Percentiles rank a stretch among this genome's conserved stretches.
Evolutionary conservation across 2,888 invertebrate species (phyloP).

Genomic region (Digitonthophagus gazella): DNA sequence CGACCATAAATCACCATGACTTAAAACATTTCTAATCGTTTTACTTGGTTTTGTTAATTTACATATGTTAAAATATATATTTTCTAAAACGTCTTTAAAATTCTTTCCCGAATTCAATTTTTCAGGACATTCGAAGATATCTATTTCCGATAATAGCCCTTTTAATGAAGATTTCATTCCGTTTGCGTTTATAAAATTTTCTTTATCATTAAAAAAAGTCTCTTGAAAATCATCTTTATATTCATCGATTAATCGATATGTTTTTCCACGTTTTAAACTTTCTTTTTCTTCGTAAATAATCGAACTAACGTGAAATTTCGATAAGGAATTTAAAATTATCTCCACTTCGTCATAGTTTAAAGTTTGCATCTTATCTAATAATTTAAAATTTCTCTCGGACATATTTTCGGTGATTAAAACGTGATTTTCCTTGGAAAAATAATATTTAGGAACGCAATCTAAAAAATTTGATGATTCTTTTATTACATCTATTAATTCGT

Average conservation of each 20-base stretch:
- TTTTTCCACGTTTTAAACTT: slow-evolving; percentile 29
- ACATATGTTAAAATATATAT: slow-evolving; percentile 34
- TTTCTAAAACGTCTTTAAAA: slow-evolving; percentile 31
- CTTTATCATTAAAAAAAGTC: slow-evolving; percentile 38
- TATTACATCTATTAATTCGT: slow-evolving; percentile 21
- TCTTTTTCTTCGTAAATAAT: slow-evolving; percentile 45
- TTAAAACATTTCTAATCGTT: slow-evolving; percentile 46
- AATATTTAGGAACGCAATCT: slow-evolving; percentile 27
- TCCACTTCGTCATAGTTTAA: slow-evolving; percentile 40
- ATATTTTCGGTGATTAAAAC: slow-evolving; percentile 49
- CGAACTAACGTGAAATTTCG: slow-evolving; percentile 46
- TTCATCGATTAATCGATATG: slow-evolving; percentile 37
- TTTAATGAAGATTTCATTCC: slow-evolving; percentile 39
- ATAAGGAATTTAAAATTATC: slow-evolving; percentile 41
- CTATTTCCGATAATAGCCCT: slow-evolving; percentile 38
- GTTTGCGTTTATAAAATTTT: slow-evolving; percentile 34
- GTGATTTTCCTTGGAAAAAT: slow-evolving; percentile 29
- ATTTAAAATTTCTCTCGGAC: slow-evolving; percentile 38
- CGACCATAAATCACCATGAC: slow-evolving; percentile 47
- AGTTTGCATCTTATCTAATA: slow-evolving; percentile 35
- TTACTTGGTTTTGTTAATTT: slow-evolving; percentile 43
- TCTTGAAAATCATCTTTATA: slow-evolving; percentile 42
- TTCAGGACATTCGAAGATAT: slow-evolving; percentile 38
- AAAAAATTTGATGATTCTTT: slow-evolving; percentile 10
- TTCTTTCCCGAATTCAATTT: slow-evolving; percentile 37